These are phyloP conservation scores for Dasyurus viverrinus DNA, from an alignment of 2,113 vertebrate genomes.

Conservation along the genomic window DNA sequence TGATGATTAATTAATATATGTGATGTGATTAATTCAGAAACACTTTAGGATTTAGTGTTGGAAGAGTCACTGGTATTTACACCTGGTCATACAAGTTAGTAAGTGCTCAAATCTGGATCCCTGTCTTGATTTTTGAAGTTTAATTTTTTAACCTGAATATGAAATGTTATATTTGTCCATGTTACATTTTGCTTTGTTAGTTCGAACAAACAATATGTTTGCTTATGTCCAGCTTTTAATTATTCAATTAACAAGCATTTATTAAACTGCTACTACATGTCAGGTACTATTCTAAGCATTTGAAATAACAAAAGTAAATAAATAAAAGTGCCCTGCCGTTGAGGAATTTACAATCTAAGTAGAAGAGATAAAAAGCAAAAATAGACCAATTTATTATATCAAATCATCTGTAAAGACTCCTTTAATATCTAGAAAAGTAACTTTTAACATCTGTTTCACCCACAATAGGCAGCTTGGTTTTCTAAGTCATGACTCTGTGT, in stretches of 20 bases:
- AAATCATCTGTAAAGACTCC: neutral
- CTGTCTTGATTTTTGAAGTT: neutral
- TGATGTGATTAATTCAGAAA: neutral
- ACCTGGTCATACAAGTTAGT: neutral
- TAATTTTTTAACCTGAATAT: neutral
- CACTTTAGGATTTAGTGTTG: neutral
- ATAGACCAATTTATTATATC: neutral
- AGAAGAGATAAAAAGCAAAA: neutral
- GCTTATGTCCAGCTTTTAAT: neutral
- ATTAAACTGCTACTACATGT: neutral
- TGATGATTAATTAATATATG: neutral
- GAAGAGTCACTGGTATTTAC: neutral
- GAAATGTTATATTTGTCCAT: neutral
- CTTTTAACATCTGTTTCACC: neutral
- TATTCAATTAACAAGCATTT: neutral
- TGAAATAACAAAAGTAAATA: neutral
- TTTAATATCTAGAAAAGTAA: neutral
- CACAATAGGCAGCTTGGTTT: neutral
- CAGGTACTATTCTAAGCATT: neutral
- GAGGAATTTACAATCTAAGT: neutral
- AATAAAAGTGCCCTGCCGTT: neutral
- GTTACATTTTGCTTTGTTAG: neutral
- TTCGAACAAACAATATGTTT: neutral
- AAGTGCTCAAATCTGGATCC: neutral
- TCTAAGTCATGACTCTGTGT: neutral